Conservation (phyloP, 2,888 invertebrate species). For the Pachydiplax longipennis region DNA sequence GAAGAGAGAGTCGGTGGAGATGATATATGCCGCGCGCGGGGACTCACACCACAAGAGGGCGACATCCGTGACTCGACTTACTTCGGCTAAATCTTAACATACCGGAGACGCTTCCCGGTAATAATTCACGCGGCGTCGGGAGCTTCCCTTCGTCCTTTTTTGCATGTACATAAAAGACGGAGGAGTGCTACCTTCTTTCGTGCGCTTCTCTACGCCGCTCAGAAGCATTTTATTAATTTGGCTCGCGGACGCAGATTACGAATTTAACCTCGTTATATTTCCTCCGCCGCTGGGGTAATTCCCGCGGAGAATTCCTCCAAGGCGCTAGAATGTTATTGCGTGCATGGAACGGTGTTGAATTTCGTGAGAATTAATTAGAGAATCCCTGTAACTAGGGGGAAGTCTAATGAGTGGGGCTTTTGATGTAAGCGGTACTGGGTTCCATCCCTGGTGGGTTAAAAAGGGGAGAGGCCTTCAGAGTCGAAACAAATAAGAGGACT, state of each 20-base stretch:
- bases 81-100: constrained; percentile 9
- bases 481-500: too few species aligned
- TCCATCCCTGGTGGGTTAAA: too few species aligned
- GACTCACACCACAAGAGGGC: neutral
- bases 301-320: too few species aligned
- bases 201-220: neutral
- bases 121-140: constrained; percentile 27
- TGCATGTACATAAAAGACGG: neutral
- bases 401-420: too few species aligned
- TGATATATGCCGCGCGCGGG: constrained; percentile 1
- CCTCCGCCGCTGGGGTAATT: too few species aligned
- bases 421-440: too few species aligned
- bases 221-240: neutral
- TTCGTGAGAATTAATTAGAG: too few species aligned
- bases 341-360: too few species aligned
- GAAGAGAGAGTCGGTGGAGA: neutral
- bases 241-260: neutral
- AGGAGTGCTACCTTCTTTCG: neutral
- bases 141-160: neutral
- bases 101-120: constrained; percentile 10
- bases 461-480: too few species aligned
- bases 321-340: too few species aligned
- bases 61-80: constrained; percentile 32
- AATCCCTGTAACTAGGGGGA: too few species aligned
- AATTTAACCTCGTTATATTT: too few species aligned